A percentile compares a stretch with the other conserved stretches of the same genome.
phyloP scores from a whole-genome alignment of 2,113 vertebrate genomes.

The Uropsilus gracilis region DNA sequence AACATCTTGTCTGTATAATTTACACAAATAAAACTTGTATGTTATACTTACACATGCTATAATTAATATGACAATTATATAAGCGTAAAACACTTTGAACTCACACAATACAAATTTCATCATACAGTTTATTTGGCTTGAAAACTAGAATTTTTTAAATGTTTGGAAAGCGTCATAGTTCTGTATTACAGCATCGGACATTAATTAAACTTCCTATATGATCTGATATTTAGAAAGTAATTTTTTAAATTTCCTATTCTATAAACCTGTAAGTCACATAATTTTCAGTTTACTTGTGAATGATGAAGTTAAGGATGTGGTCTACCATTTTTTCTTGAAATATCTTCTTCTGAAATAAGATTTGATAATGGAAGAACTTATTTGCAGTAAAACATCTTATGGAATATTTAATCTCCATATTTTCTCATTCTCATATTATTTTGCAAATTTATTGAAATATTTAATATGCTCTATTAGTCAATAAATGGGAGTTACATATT shows the following conservation, averaged over 20 bases:
- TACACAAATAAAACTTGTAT: neutral
- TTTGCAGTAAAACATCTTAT: neutral
- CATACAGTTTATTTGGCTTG: neutral
- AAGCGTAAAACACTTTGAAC: neutral
- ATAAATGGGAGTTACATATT: neutral
- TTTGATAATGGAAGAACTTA: neutral
- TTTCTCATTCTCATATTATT: neutral
- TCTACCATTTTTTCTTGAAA: neutral
- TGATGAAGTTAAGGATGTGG: neutral
- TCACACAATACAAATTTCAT: neutral
- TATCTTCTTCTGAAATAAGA: neutral
- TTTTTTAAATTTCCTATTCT: neutral
- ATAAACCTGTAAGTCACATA: neutral
- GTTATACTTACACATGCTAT: too few relatives aligned
- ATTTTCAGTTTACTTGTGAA: neutral
- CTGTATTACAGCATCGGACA: neutral
- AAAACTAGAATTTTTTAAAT: neutral
- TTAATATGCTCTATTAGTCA: neutral
- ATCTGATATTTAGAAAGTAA: neutral
- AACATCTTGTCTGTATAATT: neutral
- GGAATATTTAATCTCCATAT: neutral
- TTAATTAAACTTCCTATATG: neutral
- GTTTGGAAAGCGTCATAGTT: neutral
- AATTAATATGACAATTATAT: neutral
- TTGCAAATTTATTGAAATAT: neutral